Evolutionary conservation across 2,888 invertebrate genomes (phyloP).

Genomic region (Cynaeus angustus): DNA sequence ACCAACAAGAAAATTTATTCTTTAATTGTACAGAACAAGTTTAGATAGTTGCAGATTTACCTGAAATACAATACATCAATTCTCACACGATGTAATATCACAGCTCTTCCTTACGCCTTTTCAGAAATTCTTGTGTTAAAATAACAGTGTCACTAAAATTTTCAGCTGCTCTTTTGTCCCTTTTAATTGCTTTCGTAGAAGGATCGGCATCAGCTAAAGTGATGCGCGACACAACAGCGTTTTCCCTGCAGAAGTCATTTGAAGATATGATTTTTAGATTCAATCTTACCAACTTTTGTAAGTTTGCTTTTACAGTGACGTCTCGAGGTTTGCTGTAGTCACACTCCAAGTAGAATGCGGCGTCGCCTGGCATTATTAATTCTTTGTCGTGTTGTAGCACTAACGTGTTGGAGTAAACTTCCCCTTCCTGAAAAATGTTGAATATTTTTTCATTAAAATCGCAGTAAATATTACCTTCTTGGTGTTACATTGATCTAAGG

Average conservation of each 20-base stretch:
- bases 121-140: constrained; percentile 57
- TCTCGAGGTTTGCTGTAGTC: constrained; percentile 76
- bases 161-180: constrained; percentile 56
- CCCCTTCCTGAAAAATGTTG: constrained; percentile 69
- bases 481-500: constrained; percentile 75
- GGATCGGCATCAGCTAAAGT: constrained; percentile 75
- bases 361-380: constrained; percentile 78
- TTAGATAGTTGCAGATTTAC: constrained; percentile 27
- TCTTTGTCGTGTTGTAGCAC: constrained; percentile 81
- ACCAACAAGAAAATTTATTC: constrained; percentile 1
- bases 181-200: neutral
- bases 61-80: constrained; percentile 40
- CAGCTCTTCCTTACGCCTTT: constrained; percentile 58
- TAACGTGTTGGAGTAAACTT: constrained; percentile 76
- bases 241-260: constrained; percentile 51
- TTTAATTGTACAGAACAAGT: neutral
- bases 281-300: constrained; percentile 64
- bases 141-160: constrained; percentile 58
- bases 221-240: constrained; percentile 71
- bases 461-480: constrained; percentile 67
- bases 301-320: constrained; percentile 73
- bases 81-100: constrained; percentile 38
- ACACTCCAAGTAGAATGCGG: constrained; percentile 79
- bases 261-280: neutral
- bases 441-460: neutral